Conservation (phyloP, 2,888 invertebrate genomes). For the Aradus depressus region DNA sequence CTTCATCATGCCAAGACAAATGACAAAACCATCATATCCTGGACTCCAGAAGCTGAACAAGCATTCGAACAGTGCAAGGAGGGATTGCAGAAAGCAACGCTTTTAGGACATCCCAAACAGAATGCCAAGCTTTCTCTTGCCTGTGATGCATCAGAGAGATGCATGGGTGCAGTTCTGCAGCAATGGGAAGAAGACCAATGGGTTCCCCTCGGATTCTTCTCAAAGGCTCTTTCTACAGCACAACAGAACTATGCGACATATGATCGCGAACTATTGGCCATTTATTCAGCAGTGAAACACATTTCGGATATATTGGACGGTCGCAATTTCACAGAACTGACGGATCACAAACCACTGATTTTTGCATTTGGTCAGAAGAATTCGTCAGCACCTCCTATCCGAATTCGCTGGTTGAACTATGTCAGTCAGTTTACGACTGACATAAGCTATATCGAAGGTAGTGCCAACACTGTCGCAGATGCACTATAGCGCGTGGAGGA, state of each 20-base stretch:
- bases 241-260: too few species aligned
- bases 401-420: slow-evolving; percentile 33
- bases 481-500: slow-evolving; percentile 33
- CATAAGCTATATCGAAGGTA: slow-evolving; percentile 33
- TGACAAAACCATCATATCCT: slow-evolving; percentile 12
- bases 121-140: slow-evolving; percentile 2
- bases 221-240: too few species aligned
- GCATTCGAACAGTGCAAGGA: slow-evolving; percentile 32
- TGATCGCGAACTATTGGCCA: too few species aligned
- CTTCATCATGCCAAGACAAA: slow-evolving; percentile 12
- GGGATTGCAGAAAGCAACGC: slow-evolving; percentile 30
- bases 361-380: slow-evolving; percentile 22
- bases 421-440: slow-evolving; percentile 35
- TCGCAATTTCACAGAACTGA: slow-evolving; percentile 5
- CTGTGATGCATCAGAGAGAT: slow-evolving; percentile 11
- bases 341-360: slow-evolving; percentile 13
- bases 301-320: slow-evolving; percentile 14
- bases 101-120: slow-evolving; percentile 30
- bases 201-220: not conserved
- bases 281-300: slow-evolving; percentile 31
- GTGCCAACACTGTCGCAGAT: slow-evolving; percentile 35
- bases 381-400: slow-evolving; percentile 34
- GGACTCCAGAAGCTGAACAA: slow-evolving; percentile 23
- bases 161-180: slow-evolving; percentile 15
- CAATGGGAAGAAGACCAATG: slow-evolving; percentile 5